Conservation (phyloP, 2,888 invertebrate genomes). For the Drepana falcataria region DNA sequence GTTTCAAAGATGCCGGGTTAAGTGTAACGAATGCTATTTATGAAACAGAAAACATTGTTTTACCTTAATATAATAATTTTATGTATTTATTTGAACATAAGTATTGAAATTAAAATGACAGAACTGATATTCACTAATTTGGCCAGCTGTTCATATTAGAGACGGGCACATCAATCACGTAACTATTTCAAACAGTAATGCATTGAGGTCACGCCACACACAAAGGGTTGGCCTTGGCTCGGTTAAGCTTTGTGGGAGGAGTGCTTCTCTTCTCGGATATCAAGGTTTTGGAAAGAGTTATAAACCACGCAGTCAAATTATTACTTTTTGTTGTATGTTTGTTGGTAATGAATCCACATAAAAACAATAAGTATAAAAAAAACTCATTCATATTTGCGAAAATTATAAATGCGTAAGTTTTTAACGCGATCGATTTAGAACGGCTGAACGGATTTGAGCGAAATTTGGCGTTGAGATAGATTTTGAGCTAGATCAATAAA, state of each 20-base stretch:
- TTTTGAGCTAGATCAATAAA: too few species aligned
- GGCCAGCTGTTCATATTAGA: constrained; percentile 58
- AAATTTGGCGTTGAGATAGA: too few species aligned
- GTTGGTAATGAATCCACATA: too few species aligned
- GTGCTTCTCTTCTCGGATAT: constrained; percentile 29
- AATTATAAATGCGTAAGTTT: too few species aligned
- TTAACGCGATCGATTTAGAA: too few species aligned
- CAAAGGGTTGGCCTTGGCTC: constrained; percentile 71
- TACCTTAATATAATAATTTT: too few species aligned
- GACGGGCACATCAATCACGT: constrained; percentile 59
- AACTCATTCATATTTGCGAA: too few species aligned
- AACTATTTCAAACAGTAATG: constrained; percentile 73
- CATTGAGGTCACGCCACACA: constrained; percentile 71
- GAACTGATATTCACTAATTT: constrained; percentile 40
- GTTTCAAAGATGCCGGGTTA: constrained; percentile 17
- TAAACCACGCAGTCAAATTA: background rate
- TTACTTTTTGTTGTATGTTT: too few species aligned
- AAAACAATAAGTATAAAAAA: too few species aligned
- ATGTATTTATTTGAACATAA: constrained; percentile 15
- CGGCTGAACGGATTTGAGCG: too few species aligned
- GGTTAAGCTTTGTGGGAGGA: constrained; percentile 55
- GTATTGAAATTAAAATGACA: constrained; percentile 25
- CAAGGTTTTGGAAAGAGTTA: background rate
- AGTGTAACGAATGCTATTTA: constrained; percentile 8
- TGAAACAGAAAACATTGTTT: constrained; percentile 3